Evolutionary conservation across 2,888 invertebrate species (phyloP), one percentile per base, ranked within the genome.

Genomic region (Agrochola lota): DNA sequence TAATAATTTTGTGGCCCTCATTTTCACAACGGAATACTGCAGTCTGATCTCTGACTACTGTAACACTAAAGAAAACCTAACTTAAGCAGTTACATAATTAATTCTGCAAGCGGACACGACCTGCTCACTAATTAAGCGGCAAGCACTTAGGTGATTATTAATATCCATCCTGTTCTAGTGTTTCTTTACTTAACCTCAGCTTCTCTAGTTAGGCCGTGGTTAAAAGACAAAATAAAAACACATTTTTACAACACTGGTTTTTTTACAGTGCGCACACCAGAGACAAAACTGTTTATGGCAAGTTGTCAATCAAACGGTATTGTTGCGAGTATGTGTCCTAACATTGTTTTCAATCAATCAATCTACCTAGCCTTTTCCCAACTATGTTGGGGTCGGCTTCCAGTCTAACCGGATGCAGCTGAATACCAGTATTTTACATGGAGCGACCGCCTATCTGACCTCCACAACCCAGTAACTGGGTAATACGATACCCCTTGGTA

Each of bases 71-170:
- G 46, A 49, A 78, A 80, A 64, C 30, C 2, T n/a, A 15, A 26
- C 11, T 23, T 0, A 49, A 40, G n/a, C 12, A 57, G n/a, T 30
- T n/a, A 30, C n/a, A 12, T 49, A 23, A 30, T 64, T 49, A 63
- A 81, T 52, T 71, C 30, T 35, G 12, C 30, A 57, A 40, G 62
- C 40, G 15, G 9, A 59, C 20, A 57, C 26, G 15, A 62, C 30
- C 3, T 43, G 30, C 9, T 43, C 30, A n/a, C 30, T 52, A 69
- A 69, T 52, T 43, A 52, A 79, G n/a, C 11, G 8, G 49, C 12
- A 30, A 49, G 23, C 17, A 59, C 40, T 79, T 30, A 20, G 2
- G 17, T 67, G 7, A 66, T 26, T 66, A 52, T 68, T 30, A 77
- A 69, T 35, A 43, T 80, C 43, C 6, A 55, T 43, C 23, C 9